Conservation (phyloP, 1,140 invertebrate species). For the Drosophila nigromelanica region DNA sequence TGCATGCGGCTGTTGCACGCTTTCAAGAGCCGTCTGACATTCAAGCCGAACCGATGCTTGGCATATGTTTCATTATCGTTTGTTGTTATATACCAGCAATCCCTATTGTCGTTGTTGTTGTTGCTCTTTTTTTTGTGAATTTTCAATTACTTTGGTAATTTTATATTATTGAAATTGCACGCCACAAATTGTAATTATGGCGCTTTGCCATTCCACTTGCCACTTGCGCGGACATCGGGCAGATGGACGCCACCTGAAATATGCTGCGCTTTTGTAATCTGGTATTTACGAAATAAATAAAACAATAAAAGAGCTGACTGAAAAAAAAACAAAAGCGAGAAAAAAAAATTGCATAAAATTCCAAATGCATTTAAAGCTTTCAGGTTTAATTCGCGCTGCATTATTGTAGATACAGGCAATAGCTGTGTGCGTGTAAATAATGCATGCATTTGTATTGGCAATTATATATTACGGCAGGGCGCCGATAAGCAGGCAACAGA, state of each 20-base stretch:
- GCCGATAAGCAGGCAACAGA: conserved; percentile 64
- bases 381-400: conserved; percentile 41
- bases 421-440: conserved; percentile 53
- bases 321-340: conserved; percentile 4
- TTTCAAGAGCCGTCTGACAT: conserved; percentile 20
- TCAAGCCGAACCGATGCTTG: conserved; percentile 6
- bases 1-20: conserved; percentile 39
- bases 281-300: conserved; percentile 77
- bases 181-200: conserved; percentile 81
- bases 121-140: conserved; percentile 53
- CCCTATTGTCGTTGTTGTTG: conserved; percentile 19
- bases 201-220: conserved; percentile 37
- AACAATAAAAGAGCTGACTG: conserved; percentile 39
- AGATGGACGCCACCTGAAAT: conserved; percentile 45
- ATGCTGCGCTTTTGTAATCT: conserved; percentile 78
- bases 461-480: conserved; percentile 51
- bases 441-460: conserved; percentile 75
- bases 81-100: conserved; percentile 41
- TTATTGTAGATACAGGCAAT: conserved; percentile 27
- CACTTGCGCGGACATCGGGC: background rate
- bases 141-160: conserved; percentile 82
- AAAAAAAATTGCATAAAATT: conserved; percentile 36
- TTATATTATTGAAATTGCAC: conserved; percentile 82
- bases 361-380: conserved; percentile 51
- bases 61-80: conserved; percentile 68